A percentile compares a stretch with the other conserved stretches of the same genome.
Conservation (phyloP, 2,113 vertebrate genomes). For the Polypterus senegalus region DNA sequence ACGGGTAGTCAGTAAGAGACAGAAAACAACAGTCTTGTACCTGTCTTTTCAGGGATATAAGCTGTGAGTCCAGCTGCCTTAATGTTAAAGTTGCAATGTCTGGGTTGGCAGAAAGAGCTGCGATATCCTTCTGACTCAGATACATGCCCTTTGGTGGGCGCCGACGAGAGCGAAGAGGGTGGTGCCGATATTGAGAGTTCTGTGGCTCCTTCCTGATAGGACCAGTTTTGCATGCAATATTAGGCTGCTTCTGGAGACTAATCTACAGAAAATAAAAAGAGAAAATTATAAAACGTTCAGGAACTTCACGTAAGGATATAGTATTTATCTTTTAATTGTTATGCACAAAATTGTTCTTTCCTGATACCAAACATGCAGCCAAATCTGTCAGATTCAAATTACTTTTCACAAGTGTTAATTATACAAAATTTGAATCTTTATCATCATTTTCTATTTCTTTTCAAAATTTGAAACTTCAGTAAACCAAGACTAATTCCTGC, state of each 20-base stretch:
- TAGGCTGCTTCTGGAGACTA: slow-evolving; percentile 16
- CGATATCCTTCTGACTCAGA: slow-evolving; percentile 68
- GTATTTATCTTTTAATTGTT: too few species aligned
- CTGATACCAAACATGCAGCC: too few species aligned
- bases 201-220: slow-evolving; percentile 65
- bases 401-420: too few species aligned
- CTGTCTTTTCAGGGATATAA: slow-evolving; percentile 82
- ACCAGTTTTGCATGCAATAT: slow-evolving; percentile 33
- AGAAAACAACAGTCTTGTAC: slow-evolving; percentile 26
- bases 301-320: too few species aligned
- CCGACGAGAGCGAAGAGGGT: slow-evolving; percentile 64
- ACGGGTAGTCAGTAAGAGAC: too few species aligned
- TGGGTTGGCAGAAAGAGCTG: slow-evolving; percentile 52
- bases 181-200: slow-evolving; percentile 73
- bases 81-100: slow-evolving; percentile 59
- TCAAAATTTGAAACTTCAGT: too few species aligned
- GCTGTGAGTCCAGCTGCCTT: slow-evolving; percentile 67
- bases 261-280: slow-evolving; percentile 14
- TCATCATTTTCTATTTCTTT: too few species aligned
- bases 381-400: too few species aligned
- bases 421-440: too few species aligned
- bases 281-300: too few species aligned
- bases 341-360: too few species aligned
- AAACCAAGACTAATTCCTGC: too few species aligned
- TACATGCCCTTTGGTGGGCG: slow-evolving; percentile 83